Base-by-base conservation (phyloP, 2,888 invertebrate genomes). In the Polyommatus icarus region DNA sequence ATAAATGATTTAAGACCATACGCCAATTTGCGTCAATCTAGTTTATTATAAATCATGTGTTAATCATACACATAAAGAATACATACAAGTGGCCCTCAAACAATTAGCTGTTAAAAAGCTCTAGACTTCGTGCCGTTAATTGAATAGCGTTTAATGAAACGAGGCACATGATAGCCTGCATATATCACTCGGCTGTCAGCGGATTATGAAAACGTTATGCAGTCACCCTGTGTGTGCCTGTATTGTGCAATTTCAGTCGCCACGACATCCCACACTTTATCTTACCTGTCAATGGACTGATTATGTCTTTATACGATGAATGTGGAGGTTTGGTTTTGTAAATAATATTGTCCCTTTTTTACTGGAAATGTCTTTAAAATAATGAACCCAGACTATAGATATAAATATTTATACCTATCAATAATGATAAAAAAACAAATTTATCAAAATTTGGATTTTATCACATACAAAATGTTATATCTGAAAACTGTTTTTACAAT, bases 171-270 rank as follows among this genome's bases (percentile, higher is more conserved):
- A 75, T 29, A 50, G 50, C 24, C 75, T 50, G 50, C 75, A 75
- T 75, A 75, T 75, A 54, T 75, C 75, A 75, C 75, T 46, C 40
- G 46, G 40, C 24, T 75, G 75, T 75, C 75, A 54, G 29, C 46
- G 72, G 20, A 24, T 75, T 77, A 77, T 77, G 77, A 77, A 77
- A 77, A 77, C 57, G 29, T 77, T 77, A 77, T 77, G 29, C 77
- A 24, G 73, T 77, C 59, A 77, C 72, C n/a, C 3, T 29, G 46
- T 46, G 12, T 46, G 46, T 46, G 46, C 46, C 46, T 46, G 46
- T 71, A 50, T 71, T 71, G 76, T 46, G 40, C 40, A 57, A 57
- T 57, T 36, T 40, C 32, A 61, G 54, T 18, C 24, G 24, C 10
- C 61, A 12, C 20, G 24, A 61, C 61, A 24, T 67, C 67, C 29